Base-by-base conservation (phyloP, 2,888 invertebrate species). In the Chymomyza amoena region DNA sequence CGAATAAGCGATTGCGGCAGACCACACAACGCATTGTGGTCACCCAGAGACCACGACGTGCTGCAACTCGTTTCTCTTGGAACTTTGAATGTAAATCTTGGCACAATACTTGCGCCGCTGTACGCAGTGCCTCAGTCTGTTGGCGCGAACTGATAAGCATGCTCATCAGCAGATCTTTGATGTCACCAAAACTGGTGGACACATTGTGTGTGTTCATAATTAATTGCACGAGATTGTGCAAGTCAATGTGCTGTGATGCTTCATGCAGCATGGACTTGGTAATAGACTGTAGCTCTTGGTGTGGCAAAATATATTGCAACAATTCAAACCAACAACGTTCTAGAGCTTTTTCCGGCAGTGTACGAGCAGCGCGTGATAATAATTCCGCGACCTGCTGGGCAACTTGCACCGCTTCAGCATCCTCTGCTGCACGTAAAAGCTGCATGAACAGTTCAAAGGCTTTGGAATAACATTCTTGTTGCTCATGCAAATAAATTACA, bases 141-240 rank as follows among this genome's bases (percentile, higher is more conserved):
- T 96, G 95, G 50, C 94, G 93, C 73, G 96, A 96, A 82, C 96
- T 96, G 18, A 94, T 94, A 74, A 96, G 92, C 93, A 97, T 96
- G 65, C 94, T 94, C 91, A 93, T 92, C 51, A 94, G 85, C 54
- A 94, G 91, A 76, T 92, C 93, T 79, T 93, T 93, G 71, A 94
- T 93, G 88, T 94, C 94, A 25, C 94, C 94, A 85, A 94, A 94
- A 73, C 93, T 94, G 10, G 69, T 93, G 2, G 89, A 89, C 16
- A 89, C 86, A 87, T 84, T 92, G 82, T 85, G 92, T 52, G 85
- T 93, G 89, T 92, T 93, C 84, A 93, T 92, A 61, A 95, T 93
- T 57, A 94, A 91, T 79, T 94, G 94, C 28, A 94, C 91, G 56
- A 94, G 92, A 75, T 93, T 93, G 1, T 93, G 92, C 9, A 94